phyloP scores from a whole-genome alignment of 2,113 vertebrate genomes.

The Cephalopterus ornatus region DNA sequence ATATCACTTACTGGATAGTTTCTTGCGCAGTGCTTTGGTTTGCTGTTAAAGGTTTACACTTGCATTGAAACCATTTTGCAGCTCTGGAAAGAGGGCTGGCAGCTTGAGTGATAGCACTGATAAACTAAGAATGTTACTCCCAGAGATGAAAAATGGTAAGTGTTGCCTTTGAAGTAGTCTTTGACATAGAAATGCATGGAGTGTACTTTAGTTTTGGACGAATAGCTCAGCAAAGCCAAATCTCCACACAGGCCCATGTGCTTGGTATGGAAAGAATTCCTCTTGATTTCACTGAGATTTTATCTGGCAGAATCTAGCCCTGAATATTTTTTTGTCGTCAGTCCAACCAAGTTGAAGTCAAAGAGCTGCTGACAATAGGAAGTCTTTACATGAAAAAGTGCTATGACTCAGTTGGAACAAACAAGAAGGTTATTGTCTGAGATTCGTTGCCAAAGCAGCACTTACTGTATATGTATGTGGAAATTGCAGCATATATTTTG shows the following conservation, averaged over 20 bases:
- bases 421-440: slow-evolving; percentile 2
- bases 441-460: background rate
- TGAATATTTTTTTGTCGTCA: background rate
- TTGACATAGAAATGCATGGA: background rate
- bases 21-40: background rate
- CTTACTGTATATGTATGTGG: background rate
- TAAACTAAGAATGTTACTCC: slow-evolving; percentile 51
- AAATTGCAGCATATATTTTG: slow-evolving; percentile 15
- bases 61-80: background rate
- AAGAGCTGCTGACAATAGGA: slow-evolving; percentile 32
- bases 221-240: slow-evolving; percentile 2
- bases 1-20: background rate
- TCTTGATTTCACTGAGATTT: background rate
- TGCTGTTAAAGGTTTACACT: background rate
- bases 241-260: background rate
- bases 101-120: slow-evolving; percentile 38
- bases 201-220: background rate
- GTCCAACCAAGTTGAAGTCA: background rate
- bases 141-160: slow-evolving; percentile 7
- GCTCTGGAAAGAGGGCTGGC: background rate
- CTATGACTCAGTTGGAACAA: background rate
- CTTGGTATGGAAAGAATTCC: background rate
- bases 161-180: slow-evolving; percentile 50
- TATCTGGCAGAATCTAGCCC: background rate
- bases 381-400: background rate